A percentile compares a stretch with the other conserved stretches of the same genome.
Conservation (phyloP, 2,797 vertebrate genomes). For the Darevskia nairensis region DNA sequence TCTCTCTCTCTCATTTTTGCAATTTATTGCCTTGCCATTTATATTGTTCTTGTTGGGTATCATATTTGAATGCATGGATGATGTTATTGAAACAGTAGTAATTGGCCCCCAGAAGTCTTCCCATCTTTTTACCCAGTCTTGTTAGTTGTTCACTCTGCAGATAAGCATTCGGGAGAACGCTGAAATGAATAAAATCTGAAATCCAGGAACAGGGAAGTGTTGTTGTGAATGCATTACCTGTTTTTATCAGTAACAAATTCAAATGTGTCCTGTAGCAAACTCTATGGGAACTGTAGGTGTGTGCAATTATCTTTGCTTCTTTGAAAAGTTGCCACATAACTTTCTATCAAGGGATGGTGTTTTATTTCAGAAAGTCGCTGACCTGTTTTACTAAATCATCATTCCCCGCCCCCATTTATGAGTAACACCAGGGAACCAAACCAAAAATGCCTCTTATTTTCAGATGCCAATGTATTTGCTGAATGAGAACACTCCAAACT, state of each 20-base stretch:
- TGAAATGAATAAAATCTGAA: not conserved
- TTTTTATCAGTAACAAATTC: conserved; percentile 10
- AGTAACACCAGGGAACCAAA: not conserved
- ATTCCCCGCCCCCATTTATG: not conserved
- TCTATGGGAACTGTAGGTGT: not conserved
- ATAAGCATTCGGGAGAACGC: too few relatives aligned
- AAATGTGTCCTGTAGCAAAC: not conserved
- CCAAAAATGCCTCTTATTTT: not conserved
- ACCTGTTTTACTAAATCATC: not conserved
- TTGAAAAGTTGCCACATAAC: not conserved
- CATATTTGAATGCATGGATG: not conserved
- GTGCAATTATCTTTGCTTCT: not conserved
- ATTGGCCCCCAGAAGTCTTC: not conserved
- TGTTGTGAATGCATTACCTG: not conserved
- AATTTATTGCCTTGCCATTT: not conserved
- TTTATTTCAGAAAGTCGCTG: not conserved
- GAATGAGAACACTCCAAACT: not conserved
- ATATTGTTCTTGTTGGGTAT: not conserved
- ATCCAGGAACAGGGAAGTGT: not conserved
- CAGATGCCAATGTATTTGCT: not conserved
- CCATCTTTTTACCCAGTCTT: not conserved
- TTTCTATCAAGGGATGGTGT: not conserved
- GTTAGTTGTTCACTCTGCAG: not conserved
- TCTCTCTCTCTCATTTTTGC: not conserved
- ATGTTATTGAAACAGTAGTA: not conserved